Conservation (phyloP, 1,140 invertebrate genomes). For the Bombus confusus region DNA sequence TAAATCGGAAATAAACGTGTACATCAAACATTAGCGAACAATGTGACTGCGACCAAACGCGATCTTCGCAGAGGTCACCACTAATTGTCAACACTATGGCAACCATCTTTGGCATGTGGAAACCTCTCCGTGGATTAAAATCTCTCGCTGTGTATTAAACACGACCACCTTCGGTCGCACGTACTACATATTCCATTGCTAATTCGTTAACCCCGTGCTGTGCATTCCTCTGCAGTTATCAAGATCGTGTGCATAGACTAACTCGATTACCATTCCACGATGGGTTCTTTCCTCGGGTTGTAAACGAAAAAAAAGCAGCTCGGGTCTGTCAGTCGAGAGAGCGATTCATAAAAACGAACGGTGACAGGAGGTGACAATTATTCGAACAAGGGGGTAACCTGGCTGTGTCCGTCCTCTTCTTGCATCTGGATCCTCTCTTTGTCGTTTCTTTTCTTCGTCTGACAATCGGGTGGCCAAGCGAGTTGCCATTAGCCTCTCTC, state of each 20-base stretch:
- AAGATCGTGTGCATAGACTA: slow-evolving; percentile 16
- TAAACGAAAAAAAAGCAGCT: slow-evolving; percentile 2
- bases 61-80: background rate
- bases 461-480: slow-evolving; percentile 27
- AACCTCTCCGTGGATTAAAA: slow-evolving; percentile 12
- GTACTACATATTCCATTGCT: background rate
- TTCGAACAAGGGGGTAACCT: slow-evolving; percentile 56
- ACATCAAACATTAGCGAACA: background rate
- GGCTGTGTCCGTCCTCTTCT: background rate
- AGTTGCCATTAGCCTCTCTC: slow-evolving; percentile 50
- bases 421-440: background rate
- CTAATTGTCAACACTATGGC: background rate
- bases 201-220: slow-evolving; percentile 19
- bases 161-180: background rate
- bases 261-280: slow-evolving; percentile 6
- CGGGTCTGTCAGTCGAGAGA: slow-evolving; percentile 38
- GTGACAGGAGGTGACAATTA: slow-evolving; percentile 71
- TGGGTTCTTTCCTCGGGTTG: background rate
- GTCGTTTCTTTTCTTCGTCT: slow-evolving; percentile 16
- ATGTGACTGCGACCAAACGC: background rate
- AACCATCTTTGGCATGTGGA: background rate
- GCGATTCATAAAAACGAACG: slow-evolving; percentile 65
- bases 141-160: background rate
- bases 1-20: slow-evolving; percentile 16
- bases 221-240: slow-evolving; percentile 25